These are phyloP conservation scores for Piaya cayana DNA, from an alignment of 2,113 vertebrate species.

Conservation along the genomic window DNA sequence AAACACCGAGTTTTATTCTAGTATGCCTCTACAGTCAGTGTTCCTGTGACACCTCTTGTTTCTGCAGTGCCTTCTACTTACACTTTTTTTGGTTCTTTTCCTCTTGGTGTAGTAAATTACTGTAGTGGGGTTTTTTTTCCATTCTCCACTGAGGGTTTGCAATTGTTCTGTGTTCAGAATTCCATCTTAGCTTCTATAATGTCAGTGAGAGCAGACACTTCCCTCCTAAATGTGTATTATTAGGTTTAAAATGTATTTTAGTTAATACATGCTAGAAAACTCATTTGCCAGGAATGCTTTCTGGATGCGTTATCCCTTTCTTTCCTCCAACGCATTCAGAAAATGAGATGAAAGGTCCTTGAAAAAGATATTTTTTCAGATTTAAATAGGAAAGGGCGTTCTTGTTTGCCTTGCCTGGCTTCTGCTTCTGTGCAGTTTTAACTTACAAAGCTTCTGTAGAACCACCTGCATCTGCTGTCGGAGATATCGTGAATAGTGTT, in stretches of 20 bases:
- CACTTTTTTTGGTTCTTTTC: not conserved
- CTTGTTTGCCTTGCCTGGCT: not conserved
- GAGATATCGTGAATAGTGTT: not conserved
- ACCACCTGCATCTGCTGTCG: not conserved
- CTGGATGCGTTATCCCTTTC: not conserved
- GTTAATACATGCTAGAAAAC: not conserved
- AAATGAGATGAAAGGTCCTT: not conserved
- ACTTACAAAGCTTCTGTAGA: not conserved
- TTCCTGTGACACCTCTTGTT: slow-evolving; percentile 16
- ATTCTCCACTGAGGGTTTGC: not conserved
- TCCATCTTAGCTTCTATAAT: not conserved
- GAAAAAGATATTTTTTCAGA: not conserved
- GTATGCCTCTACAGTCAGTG: slow-evolving; percentile 70
- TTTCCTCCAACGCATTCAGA: not conserved
- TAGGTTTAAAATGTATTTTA: not conserved
- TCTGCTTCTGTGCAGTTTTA: not conserved
- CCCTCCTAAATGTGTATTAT: not conserved
- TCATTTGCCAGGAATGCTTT: not conserved
- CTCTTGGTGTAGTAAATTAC: not conserved
- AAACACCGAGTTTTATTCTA: slow-evolving; percentile 94
- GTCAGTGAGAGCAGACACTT: not conserved
- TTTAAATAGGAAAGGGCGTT: not conserved
- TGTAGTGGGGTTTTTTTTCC: not conserved
- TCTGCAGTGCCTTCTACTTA: not conserved
- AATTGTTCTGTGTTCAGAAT: not conserved